Evolutionary conservation across 2,113 vertebrate species (phyloP).

Genomic region (Spea multiplicata): DNA sequence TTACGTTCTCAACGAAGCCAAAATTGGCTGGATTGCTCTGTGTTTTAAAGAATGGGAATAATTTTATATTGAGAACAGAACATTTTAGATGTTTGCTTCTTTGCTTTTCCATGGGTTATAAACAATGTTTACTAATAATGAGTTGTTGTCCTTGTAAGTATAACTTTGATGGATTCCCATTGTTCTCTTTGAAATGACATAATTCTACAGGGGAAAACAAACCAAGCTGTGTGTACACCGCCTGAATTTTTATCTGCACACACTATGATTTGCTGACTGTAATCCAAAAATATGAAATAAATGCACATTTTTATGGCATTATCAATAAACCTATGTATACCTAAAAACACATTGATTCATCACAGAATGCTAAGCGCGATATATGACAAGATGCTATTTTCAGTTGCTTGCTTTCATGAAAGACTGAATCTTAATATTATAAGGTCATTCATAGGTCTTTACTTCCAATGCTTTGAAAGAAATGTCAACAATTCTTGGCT

Average conservation of each 20-base stretch:
- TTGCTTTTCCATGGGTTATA: conserved; percentile 53
- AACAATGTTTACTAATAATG: conserved; percentile 56
- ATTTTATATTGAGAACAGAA: conserved; percentile 49
- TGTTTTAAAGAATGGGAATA: conserved; percentile 12
- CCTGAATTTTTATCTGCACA: conserved; percentile 52
- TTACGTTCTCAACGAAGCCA: background rate
- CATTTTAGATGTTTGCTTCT: conserved; percentile 38
- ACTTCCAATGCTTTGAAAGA: conserved; percentile 12
- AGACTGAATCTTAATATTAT: conserved; percentile 33
- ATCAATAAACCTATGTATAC: background rate
- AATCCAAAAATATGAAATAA: conserved; percentile 51
- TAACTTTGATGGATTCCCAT: conserved; percentile 58
- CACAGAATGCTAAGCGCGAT: conserved; percentile 16
- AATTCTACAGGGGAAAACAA: conserved; percentile 52
- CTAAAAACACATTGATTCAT: conserved; percentile 22
- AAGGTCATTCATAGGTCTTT: conserved; percentile 26
- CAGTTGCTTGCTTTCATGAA: conserved; percentile 30
- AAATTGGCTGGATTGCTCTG: background rate
- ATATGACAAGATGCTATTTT: conserved; percentile 6
- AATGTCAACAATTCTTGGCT: conserved; percentile 29
- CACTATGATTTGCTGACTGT: conserved; percentile 37
- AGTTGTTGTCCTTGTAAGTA: conserved; percentile 57
- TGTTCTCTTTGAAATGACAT: conserved; percentile 52
- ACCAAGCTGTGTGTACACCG: conserved; percentile 49
- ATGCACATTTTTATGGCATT: background rate